Evolutionary conservation across 1,140 invertebrate species (phyloP).

Genomic region (Mylabris phalerata): DNA sequence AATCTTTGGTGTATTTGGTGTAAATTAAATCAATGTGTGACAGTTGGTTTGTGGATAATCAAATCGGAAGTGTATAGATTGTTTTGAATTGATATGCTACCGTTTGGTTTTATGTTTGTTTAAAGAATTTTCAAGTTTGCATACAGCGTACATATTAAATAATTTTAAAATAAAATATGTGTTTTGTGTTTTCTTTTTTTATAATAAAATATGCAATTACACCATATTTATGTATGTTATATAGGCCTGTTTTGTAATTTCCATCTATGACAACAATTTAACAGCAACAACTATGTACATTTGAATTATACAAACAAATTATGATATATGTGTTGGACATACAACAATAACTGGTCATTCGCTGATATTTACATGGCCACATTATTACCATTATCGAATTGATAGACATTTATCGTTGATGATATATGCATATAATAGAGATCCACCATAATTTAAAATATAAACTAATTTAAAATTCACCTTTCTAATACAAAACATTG

Average conservation of each 20-base stretch:
- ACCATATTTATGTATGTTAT: not conserved
- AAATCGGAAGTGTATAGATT: too few species aligned
- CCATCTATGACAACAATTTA: conserved; percentile 16
- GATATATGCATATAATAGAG: too few species aligned
- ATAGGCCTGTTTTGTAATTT: conserved; percentile 11
- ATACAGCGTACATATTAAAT: too few species aligned
- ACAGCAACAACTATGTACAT: conserved; percentile 17
- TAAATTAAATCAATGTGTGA: too few species aligned
- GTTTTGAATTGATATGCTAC: too few species aligned
- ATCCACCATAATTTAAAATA: not conserved
- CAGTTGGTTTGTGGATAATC: too few species aligned
- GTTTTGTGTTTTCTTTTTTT: too few species aligned
- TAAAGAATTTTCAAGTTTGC: too few species aligned
- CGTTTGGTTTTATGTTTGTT: too few species aligned
- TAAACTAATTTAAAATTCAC: conserved; percentile 16
- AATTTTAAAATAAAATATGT: too few species aligned
- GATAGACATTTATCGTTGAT: conserved; percentile 14
- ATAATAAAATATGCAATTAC: conserved; percentile 11
- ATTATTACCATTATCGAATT: conserved; percentile 15
- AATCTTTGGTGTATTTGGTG: too few species aligned
- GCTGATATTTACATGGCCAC: conserved; percentile 16
- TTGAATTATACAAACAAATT: conserved; percentile 17
- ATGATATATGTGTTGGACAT: conserved; percentile 17
- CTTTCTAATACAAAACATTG: conserved; percentile 24
- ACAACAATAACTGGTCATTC: conserved; percentile 17